phyloP scores from a whole-genome alignment of 2,797 vertebrate species.

The Megalops cyprinoides region DNA sequence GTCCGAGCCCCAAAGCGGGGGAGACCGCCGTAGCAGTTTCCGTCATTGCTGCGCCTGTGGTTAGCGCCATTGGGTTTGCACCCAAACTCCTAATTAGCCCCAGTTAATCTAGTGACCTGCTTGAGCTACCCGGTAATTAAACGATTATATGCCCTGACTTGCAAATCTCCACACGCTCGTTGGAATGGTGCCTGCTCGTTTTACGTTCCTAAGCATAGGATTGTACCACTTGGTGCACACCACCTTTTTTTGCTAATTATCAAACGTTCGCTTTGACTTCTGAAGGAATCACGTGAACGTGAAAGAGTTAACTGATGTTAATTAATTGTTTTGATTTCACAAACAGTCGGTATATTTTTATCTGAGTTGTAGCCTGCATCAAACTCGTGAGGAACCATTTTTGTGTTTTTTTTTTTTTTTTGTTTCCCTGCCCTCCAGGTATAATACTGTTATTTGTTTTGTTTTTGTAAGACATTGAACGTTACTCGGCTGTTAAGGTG shows the following conservation, averaged over 20 bases:
- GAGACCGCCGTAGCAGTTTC: not conserved
- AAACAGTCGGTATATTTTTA: not conserved
- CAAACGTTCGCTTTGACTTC: no score
- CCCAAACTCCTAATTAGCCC: conserved; percentile 7
- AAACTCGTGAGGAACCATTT: not conserved
- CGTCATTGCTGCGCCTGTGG: no score
- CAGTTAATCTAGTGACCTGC: not conserved
- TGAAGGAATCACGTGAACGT: no score
- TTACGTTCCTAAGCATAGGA: not conserved
- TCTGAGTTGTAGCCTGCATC: not conserved
- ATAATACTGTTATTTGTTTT: not conserved
- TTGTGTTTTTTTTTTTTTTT: not conserved
- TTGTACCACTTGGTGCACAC: no score
- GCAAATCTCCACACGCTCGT: not conserved
- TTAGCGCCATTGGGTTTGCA: not conserved
- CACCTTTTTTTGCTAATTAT: no score
- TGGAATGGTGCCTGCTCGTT: no score
- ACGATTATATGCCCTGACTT: not conserved
- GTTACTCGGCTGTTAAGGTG: not conserved
- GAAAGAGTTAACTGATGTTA: not conserved
- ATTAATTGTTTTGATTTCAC: not conserved
- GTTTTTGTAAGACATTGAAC: not conserved
- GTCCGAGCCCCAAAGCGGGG: not conserved
- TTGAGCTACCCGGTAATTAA: conserved; percentile 1
- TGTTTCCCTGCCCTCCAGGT: no score